Conservation (phyloP, 2,113 vertebrate species). For the Daphoenositta chrysoptera region DNA sequence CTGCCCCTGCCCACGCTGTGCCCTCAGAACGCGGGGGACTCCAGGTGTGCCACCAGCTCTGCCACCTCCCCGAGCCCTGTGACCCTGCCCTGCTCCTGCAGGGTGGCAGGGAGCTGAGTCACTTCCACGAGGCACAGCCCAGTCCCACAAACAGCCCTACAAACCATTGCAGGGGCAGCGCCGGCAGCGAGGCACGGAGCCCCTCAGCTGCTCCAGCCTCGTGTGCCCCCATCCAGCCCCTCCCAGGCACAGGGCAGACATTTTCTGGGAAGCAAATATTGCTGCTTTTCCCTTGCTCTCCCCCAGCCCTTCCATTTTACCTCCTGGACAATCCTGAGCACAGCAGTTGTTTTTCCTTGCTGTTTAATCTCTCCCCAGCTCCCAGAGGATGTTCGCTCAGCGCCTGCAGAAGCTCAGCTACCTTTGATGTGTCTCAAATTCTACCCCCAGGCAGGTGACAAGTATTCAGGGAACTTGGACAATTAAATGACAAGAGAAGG, state of each 20-base stretch:
- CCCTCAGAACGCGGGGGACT: rapidly evolving
- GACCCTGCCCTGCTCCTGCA: background rate
- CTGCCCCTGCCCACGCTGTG: background rate
- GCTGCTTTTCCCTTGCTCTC: background rate
- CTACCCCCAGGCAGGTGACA: background rate
- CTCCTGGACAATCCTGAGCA: background rate
- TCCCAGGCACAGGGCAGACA: background rate
- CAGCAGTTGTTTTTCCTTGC: background rate
- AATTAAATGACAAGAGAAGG: constrained; percentile 3
- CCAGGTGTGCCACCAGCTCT: background rate
- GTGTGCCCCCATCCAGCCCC: background rate
- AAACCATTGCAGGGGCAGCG: background rate
- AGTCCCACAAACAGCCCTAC: background rate
- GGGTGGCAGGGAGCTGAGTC: background rate
- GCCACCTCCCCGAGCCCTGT: background rate
- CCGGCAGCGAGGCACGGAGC: rapidly evolving
- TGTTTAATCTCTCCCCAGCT: background rate
- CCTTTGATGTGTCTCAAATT: constrained; percentile 30
- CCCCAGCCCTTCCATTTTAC: background rate
- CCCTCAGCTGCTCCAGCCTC: background rate
- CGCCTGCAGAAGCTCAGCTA: background rate
- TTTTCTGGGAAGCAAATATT: background rate
- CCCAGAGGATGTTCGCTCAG: background rate
- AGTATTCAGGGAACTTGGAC: background rate
- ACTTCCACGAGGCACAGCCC: background rate